Conservation (phyloP, 2,113 vertebrate species). For the Tychaedon coryphoeus region DNA sequence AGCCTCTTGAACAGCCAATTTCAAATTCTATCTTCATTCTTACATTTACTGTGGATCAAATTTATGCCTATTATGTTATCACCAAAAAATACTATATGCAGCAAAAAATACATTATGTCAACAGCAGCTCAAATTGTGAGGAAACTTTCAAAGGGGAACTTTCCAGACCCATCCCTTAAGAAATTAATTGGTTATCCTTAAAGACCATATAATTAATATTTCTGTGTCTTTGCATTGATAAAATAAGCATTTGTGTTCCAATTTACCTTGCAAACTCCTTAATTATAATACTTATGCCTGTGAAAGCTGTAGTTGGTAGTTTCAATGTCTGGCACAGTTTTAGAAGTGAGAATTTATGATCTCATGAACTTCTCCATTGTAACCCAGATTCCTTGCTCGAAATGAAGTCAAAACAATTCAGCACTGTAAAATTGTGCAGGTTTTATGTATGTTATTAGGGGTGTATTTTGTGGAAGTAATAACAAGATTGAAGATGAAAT, state of each 20-base stretch:
- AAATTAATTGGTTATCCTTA: background rate
- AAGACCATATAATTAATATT: background rate
- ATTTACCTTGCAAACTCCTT: background rate
- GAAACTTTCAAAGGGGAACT: background rate
- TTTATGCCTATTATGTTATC: background rate
- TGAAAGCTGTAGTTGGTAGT: background rate
- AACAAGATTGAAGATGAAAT: background rate
- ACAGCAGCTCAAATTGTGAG: background rate
- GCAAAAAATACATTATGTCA: background rate
- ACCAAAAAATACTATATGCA: background rate
- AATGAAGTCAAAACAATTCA: background rate
- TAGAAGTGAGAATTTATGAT: conserved; percentile 17
- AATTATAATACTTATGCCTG: background rate
- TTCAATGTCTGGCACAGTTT: background rate
- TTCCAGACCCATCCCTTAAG: background rate
- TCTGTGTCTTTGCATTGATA: background rate
- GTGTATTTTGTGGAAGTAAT: background rate
- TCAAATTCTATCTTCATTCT: conserved; percentile 42
- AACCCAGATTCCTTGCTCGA: background rate
- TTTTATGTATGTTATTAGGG: background rate
- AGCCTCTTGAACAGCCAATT: conserved; percentile 14
- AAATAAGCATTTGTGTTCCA: background rate
- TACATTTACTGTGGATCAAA: background rate
- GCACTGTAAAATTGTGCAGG: background rate
- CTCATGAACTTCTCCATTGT: background rate